phyloP scores from a whole-genome alignment of 2,113 vertebrate species.

The human region DNA sequence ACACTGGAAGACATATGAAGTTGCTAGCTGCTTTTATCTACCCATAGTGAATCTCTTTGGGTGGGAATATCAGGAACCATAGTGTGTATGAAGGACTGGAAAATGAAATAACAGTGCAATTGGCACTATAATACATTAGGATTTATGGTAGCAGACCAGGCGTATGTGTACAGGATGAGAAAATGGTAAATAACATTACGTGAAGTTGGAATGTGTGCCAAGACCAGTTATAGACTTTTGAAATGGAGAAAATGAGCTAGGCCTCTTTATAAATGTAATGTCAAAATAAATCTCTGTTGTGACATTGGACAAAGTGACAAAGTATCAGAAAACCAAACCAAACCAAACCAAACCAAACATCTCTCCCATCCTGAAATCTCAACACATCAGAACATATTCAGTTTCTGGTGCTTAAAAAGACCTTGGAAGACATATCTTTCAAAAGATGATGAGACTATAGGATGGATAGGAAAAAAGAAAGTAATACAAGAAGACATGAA shows the following conservation, averaged over 20 bases:
- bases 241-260: background rate
- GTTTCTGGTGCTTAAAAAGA: background rate
- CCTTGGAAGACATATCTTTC: background rate
- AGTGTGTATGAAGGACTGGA: background rate
- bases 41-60: background rate
- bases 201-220: background rate
- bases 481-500: background rate
- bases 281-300: background rate
- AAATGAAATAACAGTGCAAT: background rate
- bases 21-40: background rate
- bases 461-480: background rate
- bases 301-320: background rate
- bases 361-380: background rate
- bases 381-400: background rate
- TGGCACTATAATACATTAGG: background rate
- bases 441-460: background rate
- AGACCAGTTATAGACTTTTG: background rate
- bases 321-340: background rate
- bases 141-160: background rate
- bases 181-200: background rate
- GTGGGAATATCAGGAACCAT: background rate
- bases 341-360: background rate
- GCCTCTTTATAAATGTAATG: background rate
- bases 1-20: background rate
- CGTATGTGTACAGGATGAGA: background rate